These are phyloP conservation scores for Catonia carolina DNA, from an alignment of 2,888 invertebrate species.

Conservation along the genomic window DNA sequence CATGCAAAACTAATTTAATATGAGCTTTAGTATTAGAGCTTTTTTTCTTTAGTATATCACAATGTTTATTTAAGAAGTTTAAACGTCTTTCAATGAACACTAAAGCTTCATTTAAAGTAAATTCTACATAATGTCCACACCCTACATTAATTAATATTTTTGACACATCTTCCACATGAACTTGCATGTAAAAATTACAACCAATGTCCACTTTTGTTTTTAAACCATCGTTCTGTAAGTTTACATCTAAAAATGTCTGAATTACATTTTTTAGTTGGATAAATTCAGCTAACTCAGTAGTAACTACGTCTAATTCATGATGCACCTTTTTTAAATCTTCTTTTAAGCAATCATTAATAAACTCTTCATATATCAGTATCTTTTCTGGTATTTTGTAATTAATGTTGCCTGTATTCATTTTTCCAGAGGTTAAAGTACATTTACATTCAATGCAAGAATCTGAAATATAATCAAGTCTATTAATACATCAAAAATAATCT, in stretches of 20 bases:
- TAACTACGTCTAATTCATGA: conserved; percentile 53
- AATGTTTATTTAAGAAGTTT: conserved; percentile 55
- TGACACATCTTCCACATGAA: conserved; percentile 58
- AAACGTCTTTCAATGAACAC: conserved; percentile 61
- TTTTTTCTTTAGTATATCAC: conserved; percentile 56
- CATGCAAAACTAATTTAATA: conserved; percentile 68
- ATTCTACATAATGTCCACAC: conserved; percentile 66
- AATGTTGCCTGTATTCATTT: neutral
- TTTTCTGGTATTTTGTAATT: conserved; percentile 38
- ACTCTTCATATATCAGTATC: conserved; percentile 56
- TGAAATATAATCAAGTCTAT: too few species aligned
- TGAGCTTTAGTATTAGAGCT: conserved; percentile 66
- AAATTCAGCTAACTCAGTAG: conserved; percentile 63
- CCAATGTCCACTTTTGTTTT: conserved; percentile 73
- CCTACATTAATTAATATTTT: conserved; percentile 67
- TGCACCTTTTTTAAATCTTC: conserved; percentile 60
- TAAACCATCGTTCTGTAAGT: conserved; percentile 49
- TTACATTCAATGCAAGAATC: too few species aligned
- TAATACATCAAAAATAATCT: too few species aligned
- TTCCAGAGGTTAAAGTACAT: neutral
- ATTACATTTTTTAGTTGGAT: conserved; percentile 65
- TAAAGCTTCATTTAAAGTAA: conserved; percentile 60
- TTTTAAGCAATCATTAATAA: conserved; percentile 70
- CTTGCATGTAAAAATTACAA: conserved; percentile 77
- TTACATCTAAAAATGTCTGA: conserved; percentile 53